These are phyloP conservation scores for Diplolepis rosae DNA, from an alignment of 2,888 invertebrate genomes.

Conservation along the genomic window DNA sequence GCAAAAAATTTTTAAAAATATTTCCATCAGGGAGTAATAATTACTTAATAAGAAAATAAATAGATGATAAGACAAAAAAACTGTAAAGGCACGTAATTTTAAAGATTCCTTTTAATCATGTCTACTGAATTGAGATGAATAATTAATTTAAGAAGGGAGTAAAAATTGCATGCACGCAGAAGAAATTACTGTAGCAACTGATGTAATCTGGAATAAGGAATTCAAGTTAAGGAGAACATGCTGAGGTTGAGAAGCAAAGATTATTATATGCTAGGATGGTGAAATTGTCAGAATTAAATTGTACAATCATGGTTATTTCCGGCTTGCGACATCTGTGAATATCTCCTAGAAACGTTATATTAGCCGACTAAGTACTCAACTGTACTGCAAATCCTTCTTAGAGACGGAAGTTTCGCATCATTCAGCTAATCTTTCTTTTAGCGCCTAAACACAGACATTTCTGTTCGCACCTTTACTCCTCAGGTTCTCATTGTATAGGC, in stretches of 20 bases:
- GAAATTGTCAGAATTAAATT: constrained; percentile 37
- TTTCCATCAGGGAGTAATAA: too few relatives aligned
- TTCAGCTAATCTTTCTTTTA: constrained; percentile 44
- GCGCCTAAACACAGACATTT: constrained; percentile 46
- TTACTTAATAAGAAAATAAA: too few relatives aligned
- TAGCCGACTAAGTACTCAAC: constrained; percentile 35
- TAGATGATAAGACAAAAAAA: too few relatives aligned
- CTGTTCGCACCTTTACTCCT: constrained; percentile 33
- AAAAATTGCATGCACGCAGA: too few relatives aligned
- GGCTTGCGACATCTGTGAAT: constrained; percentile 30
- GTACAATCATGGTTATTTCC: constrained; percentile 39
- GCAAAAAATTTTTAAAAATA: too few relatives aligned
- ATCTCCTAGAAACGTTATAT: constrained; percentile 36
- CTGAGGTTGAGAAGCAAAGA: background rate
- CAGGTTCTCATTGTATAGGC: constrained; percentile 46
- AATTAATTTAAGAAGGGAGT: too few relatives aligned
- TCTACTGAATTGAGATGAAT: too few relatives aligned
- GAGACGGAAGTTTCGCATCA: constrained; percentile 36
- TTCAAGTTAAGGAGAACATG: background rate
- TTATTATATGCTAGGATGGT: constrained; percentile 35
- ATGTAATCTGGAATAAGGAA: background rate
- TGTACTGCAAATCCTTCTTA: constrained; percentile 32
- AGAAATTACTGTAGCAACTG: background rate
- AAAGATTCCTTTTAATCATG: too few relatives aligned
- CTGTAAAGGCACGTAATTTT: too few relatives aligned